phyloP scores from a whole-genome alignment of 2,888 invertebrate species.

The Euphydryas editha region DNA sequence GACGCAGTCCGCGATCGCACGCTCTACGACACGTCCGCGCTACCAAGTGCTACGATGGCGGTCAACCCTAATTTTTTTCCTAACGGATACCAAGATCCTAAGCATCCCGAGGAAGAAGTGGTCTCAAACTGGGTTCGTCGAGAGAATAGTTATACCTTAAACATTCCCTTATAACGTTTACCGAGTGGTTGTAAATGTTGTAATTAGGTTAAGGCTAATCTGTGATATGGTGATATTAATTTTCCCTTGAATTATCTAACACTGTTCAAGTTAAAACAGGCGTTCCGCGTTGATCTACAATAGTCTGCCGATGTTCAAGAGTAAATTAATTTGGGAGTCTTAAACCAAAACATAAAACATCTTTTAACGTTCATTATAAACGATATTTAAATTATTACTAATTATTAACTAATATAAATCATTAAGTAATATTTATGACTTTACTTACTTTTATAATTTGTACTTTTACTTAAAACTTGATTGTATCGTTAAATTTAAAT shows the following conservation, averaged over 20 bases:
- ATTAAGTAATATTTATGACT: too few species aligned
- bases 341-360: constrained; percentile 44
- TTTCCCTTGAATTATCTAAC: constrained; percentile 13
- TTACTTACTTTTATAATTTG: too few species aligned
- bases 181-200: constrained; percentile 3
- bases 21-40: constrained; percentile 70
- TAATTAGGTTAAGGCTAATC: constrained; percentile 6
- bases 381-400: neutral
- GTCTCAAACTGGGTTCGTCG: constrained; percentile 85
- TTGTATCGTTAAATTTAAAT: too few species aligned
- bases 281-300: constrained; percentile 28
- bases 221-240: constrained; percentile 21
- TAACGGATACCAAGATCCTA: constrained; percentile 80
- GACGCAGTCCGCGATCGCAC: constrained; percentile 71
- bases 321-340: constrained; percentile 61
- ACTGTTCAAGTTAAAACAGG: constrained; percentile 8
- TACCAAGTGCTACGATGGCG: constrained; percentile 66
- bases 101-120: constrained; percentile 83
- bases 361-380: neutral
- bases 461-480: too few species aligned
- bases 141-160: constrained; percentile 23
- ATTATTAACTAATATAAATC: neutral
- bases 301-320: constrained; percentile 33
- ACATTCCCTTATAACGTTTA: neutral
- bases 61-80: constrained; percentile 80